phyloP scores from a whole-genome alignment of 2,888 invertebrate species.

The Bellardia pandia region DNA sequence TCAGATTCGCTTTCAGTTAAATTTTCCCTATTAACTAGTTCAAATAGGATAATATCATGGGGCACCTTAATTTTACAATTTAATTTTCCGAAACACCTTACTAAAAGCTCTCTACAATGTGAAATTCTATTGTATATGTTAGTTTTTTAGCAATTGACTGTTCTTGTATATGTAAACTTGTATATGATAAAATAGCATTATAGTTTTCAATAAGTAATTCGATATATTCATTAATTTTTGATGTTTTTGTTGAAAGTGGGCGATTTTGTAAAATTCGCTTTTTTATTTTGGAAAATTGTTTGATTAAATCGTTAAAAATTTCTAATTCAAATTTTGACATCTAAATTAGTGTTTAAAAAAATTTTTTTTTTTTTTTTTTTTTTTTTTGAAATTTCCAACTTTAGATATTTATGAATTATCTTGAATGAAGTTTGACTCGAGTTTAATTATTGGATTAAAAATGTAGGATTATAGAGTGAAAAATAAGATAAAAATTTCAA shows the following conservation, averaged over 20 bases:
- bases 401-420: too few relatives aligned
- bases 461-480: too few relatives aligned
- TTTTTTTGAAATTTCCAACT: too few relatives aligned
- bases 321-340: constrained; percentile 1
- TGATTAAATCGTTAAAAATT: background rate
- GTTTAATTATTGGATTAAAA: too few relatives aligned
- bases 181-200: constrained; percentile 27
- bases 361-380: too few relatives aligned
- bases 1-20: too few relatives aligned
- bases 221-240: constrained; percentile 18
- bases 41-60: background rate
- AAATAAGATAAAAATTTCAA: too few relatives aligned
- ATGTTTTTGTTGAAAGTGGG: constrained; percentile 1
- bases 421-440: too few relatives aligned
- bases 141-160: background rate
- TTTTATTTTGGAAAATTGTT: background rate
- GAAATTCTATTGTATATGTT: constrained; percentile 4
- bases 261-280: constrained; percentile 44
- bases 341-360: background rate
- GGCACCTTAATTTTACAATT: constrained; percentile 35
- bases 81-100: constrained; percentile 37
- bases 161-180: background rate
- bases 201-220: constrained; percentile 7
- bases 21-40: constrained; percentile 5
- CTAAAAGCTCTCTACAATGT: constrained; percentile 22